Conservation (phyloP, 2,113 vertebrate genomes). For the Pedionomus torquatus region DNA sequence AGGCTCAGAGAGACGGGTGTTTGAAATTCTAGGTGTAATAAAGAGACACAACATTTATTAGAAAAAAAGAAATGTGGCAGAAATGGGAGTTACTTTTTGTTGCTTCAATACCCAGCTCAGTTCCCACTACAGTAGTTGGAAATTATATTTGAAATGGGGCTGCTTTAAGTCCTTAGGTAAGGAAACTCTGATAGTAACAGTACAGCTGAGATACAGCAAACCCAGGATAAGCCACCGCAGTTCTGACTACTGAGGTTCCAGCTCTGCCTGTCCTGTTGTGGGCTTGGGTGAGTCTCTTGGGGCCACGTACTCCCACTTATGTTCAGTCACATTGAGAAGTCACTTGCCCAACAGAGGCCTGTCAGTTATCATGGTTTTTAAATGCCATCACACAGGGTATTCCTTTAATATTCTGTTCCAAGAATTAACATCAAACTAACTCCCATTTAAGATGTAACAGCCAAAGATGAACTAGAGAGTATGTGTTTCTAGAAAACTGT, state of each 20-base stretch:
- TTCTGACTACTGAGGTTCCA: background rate
- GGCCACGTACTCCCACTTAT: background rate
- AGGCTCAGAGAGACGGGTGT: slow-evolving; percentile 44
- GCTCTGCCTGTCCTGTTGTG: background rate
- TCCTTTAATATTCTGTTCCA: background rate
- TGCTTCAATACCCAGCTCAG: background rate
- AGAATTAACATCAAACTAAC: background rate
- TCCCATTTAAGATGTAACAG: background rate
- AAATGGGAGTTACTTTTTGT: slow-evolving; percentile 10
- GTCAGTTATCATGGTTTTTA: background rate
- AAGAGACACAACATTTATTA: slow-evolving; percentile 33
- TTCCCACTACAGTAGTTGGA: background rate
- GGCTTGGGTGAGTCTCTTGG: background rate
- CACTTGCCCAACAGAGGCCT: background rate
- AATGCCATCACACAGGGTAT: background rate
- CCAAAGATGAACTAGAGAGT: background rate
- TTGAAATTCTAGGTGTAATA: slow-evolving; percentile 39
- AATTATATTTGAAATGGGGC: background rate
- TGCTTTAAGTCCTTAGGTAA: background rate
- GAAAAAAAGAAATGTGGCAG: background rate
- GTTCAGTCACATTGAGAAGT: background rate
- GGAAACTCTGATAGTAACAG: background rate
- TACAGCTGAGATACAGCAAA: background rate
- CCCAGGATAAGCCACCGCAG: background rate
- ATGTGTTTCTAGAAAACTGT: background rate